Evolutionary conservation across 1,140 invertebrate species (phyloP), one percentile per base, ranked within the genome.

Genomic region (Drosophila ironensis): DNA sequence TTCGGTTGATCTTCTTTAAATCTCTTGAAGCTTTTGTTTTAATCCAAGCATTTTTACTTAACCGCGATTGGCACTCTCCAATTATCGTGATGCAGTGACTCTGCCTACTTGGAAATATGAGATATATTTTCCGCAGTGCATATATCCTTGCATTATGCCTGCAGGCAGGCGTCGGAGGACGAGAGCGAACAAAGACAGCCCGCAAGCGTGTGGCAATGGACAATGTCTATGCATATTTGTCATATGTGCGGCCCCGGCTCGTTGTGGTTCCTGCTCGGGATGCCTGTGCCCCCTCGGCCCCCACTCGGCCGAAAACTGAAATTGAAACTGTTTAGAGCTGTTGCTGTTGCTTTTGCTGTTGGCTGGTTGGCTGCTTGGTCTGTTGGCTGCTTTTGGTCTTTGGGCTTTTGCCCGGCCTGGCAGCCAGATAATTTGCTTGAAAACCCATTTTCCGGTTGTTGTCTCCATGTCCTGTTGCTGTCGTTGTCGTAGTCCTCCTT

Each of bases 371-470:
- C 22, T 27, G 28, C 40, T 66, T 46, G 50, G n/a, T 16, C 52
- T 25, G n/a, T n/a, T 28, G 11, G 27, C 5, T 44, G 51, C 37
- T 56, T 30, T 40, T 25, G 38, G 33, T 51, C 9, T 61, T 57
- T 54, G 54, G 52, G 50, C 47, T 66, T 14, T 57, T 64, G 63
- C 44, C 30, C 35, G 28, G 40, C 27, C 54, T 56, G 71, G 46
- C 64, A 52, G 47, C 60, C 72, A 77, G 73, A 87, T 87, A 82
- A 87, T 87, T 88, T 87, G 82, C 82, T 87, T 74, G 67, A 64
- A 78, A 87, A 87, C 80, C 82, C 77, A 87, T 87, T 87, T 87
- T 87, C 77, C 77, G 73, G 56, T 70, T 63, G 69, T 73, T 81
- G 64, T 60, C 45, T 72, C 45, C 45, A 40, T 30, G 35, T 40